Evolutionary conservation across 2,888 invertebrate species (phyloP).

Genomic region (Amblyteles armatorius): DNA sequence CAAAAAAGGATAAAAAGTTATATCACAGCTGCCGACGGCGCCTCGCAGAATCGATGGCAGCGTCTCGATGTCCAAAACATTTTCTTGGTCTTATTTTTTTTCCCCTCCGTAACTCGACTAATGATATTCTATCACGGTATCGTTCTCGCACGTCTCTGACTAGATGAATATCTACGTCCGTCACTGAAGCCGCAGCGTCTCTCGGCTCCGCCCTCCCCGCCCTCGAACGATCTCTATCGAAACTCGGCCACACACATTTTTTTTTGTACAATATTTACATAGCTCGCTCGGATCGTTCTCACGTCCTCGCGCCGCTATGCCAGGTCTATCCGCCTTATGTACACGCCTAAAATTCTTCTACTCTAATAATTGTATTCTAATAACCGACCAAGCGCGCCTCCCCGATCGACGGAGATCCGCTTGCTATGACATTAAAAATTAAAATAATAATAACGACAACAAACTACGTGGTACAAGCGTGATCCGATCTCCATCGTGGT

Average conservation of each 20-base stretch:
- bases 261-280: conserved; percentile 67
- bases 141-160: conserved; percentile 48
- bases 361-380: conserved; percentile 22
- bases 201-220: neutral
- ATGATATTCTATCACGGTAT: conserved; percentile 17
- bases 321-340: conserved; percentile 40
- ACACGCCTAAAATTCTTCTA: conserved; percentile 51
- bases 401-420: conserved; percentile 55
- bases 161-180: conserved; percentile 57
- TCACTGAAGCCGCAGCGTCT: conserved; percentile 27
- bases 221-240: neutral
- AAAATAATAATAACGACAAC: conserved; percentile 25
- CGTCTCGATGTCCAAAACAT: conserved; percentile 18
- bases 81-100: neutral
- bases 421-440: conserved; percentile 7
- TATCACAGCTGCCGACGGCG: conserved; percentile 39
- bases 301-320: neutral
- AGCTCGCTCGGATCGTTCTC: conserved; percentile 14
- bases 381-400: conserved; percentile 14
- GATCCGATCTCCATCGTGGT: conserved; percentile 1
- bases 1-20: conserved; percentile 41
- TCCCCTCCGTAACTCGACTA: conserved; percentile 5
- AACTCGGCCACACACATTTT: conserved; percentile 24
- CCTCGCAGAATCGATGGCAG: conserved; percentile 33
- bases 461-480: neutral